phyloP scores from a whole-genome alignment of 2,888 invertebrate species.

The Pristionchus arcanus region DNA sequence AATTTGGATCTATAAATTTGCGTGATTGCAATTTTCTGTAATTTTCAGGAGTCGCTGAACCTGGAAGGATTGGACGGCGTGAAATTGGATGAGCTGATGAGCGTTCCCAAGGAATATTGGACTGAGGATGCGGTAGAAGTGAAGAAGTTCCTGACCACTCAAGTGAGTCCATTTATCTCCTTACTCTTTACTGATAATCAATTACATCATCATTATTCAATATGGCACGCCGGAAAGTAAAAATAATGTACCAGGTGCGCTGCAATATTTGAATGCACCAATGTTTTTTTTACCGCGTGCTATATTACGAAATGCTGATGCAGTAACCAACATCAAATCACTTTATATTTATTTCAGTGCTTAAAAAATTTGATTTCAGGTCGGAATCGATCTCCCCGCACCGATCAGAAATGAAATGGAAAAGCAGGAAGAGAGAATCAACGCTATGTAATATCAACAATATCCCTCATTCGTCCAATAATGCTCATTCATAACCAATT shows the following conservation, averaged over 20 bases:
- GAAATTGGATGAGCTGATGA: conserved; percentile 90
- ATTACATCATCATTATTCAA: neutral
- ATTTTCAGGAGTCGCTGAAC: conserved; percentile 84
- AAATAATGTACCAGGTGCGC: neutral
- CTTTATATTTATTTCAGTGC: neutral
- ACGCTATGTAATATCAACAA: conserved; percentile 60
- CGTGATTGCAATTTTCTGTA: no score
- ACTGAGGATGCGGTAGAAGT: conserved; percentile 88
- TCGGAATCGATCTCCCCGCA: conserved; percentile 77
- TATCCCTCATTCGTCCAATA: neutral
- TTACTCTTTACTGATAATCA: neutral
- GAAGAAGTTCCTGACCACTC: conserved; percentile 91
- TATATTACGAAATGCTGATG: no score
- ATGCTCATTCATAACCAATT: no score
- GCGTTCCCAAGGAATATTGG: conserved; percentile 94
- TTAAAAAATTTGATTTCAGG: conserved; percentile 57
- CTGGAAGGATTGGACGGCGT: conserved; percentile 86
- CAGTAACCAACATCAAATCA: neutral
- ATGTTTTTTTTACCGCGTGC: neutral
- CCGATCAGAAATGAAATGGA: conserved; percentile 76
- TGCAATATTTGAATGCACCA: neutral
- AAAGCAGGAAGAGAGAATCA: conserved; percentile 77
- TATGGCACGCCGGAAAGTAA: neutral
- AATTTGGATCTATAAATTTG: no score
- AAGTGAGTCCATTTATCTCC: conserved; percentile 83